Percentiles rank a stretch among this genome's conserved stretches.
Evolutionary conservation across 2,113 vertebrate species (phyloP).

Genomic region (Bothrops jararaca): DNA sequence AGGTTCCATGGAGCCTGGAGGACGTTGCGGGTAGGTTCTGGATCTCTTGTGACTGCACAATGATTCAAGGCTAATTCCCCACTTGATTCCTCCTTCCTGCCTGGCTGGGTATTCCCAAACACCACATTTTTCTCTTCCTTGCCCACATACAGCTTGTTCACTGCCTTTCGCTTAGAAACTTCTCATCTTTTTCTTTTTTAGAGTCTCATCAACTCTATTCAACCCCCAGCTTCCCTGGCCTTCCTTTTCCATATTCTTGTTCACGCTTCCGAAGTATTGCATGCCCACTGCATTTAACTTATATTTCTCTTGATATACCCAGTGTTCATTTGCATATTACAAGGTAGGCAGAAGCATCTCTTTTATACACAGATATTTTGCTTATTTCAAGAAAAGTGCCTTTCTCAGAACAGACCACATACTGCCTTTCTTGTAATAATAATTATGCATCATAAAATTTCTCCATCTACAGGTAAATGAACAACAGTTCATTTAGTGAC

Average conservation of each 20-base stretch:
- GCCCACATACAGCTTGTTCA: neutral
- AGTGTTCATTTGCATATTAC: neutral
- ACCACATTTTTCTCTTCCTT: neutral
- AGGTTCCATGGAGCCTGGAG: neutral
- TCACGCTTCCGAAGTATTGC: neutral
- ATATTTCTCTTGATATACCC: neutral
- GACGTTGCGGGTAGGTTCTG: accelerated
- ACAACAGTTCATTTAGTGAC: neutral
- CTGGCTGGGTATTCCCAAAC: neutral
- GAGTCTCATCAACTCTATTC: neutral
- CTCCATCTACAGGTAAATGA: neutral
- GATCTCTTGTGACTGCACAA: neutral
- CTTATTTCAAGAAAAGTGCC: neutral
- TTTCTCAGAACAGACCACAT: neutral
- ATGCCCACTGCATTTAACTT: neutral
- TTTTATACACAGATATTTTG: neutral
- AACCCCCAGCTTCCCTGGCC: neutral
- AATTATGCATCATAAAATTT: neutral
- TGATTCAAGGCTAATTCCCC: neutral
- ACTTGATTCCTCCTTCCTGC: neutral
- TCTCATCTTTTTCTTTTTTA: neutral
- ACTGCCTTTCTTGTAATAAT: neutral
- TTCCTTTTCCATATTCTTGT: neutral
- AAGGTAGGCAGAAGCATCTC: neutral
- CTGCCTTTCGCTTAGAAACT: neutral